Conservation (phyloP, 2,113 vertebrate species). For the Pithys albifrons region DNA sequence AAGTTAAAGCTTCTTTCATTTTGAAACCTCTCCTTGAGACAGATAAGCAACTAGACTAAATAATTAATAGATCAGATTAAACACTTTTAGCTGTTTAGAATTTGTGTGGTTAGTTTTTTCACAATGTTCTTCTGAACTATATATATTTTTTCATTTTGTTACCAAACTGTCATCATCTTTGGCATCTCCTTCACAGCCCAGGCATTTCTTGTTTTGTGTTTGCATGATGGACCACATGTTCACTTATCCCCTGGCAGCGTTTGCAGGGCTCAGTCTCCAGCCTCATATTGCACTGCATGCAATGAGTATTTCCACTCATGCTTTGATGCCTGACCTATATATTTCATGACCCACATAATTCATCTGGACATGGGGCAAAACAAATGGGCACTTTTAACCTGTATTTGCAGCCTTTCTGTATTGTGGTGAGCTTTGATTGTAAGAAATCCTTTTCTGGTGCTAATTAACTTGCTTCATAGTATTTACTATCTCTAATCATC, state of each 20-base stretch:
- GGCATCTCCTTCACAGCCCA: neutral
- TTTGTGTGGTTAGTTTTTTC: neutral
- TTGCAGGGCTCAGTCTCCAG: neutral
- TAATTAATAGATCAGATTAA: neutral
- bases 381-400: constrained; percentile 9
- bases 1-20: neutral
- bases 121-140: neutral
- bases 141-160: neutral
- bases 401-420: neutral
- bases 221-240: neutral
- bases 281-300: neutral
- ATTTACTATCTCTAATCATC: constrained; percentile 32
- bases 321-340: neutral
- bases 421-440: constrained; percentile 9
- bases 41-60: neutral
- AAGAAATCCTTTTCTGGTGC: constrained; percentile 29
- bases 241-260: neutral
- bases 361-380: neutral
- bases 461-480: constrained; percentile 34
- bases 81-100: neutral
- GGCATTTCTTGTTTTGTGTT: neutral
- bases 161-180: neutral
- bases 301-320: neutral
- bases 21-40: neutral
- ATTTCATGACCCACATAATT: constrained; percentile 8